Conservation (phyloP, 2,888 invertebrate species). For the Tanytarsus gracilentus region DNA sequence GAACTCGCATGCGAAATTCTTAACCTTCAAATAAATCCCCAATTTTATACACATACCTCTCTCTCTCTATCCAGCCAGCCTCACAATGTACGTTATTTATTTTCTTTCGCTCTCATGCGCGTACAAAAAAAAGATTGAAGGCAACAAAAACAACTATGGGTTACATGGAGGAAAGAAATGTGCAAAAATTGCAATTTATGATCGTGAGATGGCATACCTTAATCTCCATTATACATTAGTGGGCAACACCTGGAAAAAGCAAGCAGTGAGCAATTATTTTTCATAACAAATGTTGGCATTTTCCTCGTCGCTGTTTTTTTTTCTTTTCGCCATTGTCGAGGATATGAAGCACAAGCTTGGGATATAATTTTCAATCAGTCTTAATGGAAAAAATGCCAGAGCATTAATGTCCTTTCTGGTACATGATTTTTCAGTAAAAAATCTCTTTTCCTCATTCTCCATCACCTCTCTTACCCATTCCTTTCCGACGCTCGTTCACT, state of each 20-base stretch:
- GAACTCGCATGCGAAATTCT: too few relatives aligned
- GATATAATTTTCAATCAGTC: slow-evolving; percentile 19
- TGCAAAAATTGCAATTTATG: slow-evolving; percentile 17
- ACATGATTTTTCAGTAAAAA: background rate
- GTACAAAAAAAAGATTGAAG: too few relatives aligned
- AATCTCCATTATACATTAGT: slow-evolving; percentile 8
- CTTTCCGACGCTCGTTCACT: too few relatives aligned
- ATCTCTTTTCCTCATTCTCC: background rate
- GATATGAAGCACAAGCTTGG: background rate
- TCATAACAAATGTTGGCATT: slow-evolving; percentile 20
- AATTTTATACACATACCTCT: too few relatives aligned
- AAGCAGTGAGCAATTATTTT: slow-evolving; percentile 12
- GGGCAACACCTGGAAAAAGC: slow-evolving; percentile 14
- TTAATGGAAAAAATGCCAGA: slow-evolving; percentile 16
- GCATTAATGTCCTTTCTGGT: slow-evolving; percentile 15
- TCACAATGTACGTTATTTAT: too few relatives aligned
- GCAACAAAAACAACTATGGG: too few relatives aligned
- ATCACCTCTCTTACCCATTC: background rate
- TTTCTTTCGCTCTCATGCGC: too few relatives aligned
- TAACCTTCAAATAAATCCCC: too few relatives aligned
- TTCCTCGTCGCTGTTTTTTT: background rate
- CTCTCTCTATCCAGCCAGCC: too few relatives aligned
- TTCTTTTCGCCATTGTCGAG: background rate
- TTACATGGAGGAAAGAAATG: slow-evolving; percentile 1
- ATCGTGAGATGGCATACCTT: slow-evolving; percentile 6